These are phyloP conservation scores for Catamblyrhynchus diadema DNA, from an alignment of 2,797 vertebrate genomes.

Conservation along the genomic window DNA sequence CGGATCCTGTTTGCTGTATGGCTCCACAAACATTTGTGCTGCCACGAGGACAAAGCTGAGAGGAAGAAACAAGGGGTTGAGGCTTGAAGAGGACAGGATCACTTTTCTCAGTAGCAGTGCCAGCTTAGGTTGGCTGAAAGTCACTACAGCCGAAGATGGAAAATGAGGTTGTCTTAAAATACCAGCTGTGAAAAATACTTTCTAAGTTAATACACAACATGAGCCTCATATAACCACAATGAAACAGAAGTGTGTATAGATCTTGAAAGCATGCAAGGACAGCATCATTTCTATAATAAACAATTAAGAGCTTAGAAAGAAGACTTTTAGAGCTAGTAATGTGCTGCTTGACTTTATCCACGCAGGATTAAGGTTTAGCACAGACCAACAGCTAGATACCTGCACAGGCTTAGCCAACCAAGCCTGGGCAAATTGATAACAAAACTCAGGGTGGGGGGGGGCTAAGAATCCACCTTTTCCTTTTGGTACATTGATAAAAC, in stretches of 20 bases:
- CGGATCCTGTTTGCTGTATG: rapidly evolving
- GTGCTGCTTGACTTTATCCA: neutral
- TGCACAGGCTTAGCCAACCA: neutral
- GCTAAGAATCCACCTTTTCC: neutral
- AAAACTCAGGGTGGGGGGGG: rapidly evolving
- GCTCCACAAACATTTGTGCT: neutral
- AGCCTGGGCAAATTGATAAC: neutral
- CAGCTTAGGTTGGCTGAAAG: neutral
- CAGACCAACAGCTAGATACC: neutral
- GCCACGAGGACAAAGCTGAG: neutral
- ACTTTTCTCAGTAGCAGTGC: neutral
- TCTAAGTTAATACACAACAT: neutral
- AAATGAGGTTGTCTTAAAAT: conserved; percentile 19
- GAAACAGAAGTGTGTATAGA: neutral
- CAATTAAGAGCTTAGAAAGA: neutral
- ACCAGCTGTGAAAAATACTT: conserved; percentile 15
- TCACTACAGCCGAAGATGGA: neutral
- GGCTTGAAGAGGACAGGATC: neutral
- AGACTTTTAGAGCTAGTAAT: neutral
- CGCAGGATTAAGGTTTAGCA: neutral
- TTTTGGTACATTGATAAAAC: neutral
- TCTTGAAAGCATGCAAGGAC: neutral
- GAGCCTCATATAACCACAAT: neutral
- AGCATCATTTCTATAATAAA: neutral
- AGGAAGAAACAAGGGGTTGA: neutral